phyloP scores from a whole-genome alignment of 2,888 invertebrate species.

The Anorthoa munda region DNA sequence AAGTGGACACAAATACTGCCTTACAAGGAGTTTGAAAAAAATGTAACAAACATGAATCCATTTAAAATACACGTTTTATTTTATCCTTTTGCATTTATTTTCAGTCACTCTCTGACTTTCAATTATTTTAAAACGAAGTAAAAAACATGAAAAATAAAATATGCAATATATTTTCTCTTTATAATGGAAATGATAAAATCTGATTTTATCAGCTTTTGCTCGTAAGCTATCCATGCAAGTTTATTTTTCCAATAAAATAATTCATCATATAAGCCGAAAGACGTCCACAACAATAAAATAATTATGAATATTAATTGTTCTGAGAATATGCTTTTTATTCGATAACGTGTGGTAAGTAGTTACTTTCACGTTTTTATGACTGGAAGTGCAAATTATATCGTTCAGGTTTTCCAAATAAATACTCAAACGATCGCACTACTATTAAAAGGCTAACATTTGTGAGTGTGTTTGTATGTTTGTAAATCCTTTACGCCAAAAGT shows the following conservation, averaged over 20 bases:
- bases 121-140: neutral
- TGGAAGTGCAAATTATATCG: neutral
- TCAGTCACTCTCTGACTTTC: neutral
- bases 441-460: too few relatives aligned
- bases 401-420: neutral
- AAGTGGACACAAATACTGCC: neutral
- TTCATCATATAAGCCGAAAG: too few relatives aligned
- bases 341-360: neutral
- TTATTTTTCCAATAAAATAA: neutral
- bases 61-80: neutral
- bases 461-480: too few relatives aligned
- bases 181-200: conserved; percentile 3
- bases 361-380: neutral
- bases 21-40: too few relatives aligned
- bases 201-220: neutral
- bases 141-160: neutral
- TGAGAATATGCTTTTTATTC: neutral
- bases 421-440: too few relatives aligned
- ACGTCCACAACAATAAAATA: neutral
- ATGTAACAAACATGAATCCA: too few relatives aligned
- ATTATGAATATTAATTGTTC: neutral
- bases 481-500: too few relatives aligned
- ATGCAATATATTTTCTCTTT: neutral
- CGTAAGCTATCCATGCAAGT: neutral
- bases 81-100: neutral